These are phyloP conservation scores for Cydia fagiglandana DNA, from an alignment of 1,140 invertebrate species.

Conservation along the genomic window DNA sequence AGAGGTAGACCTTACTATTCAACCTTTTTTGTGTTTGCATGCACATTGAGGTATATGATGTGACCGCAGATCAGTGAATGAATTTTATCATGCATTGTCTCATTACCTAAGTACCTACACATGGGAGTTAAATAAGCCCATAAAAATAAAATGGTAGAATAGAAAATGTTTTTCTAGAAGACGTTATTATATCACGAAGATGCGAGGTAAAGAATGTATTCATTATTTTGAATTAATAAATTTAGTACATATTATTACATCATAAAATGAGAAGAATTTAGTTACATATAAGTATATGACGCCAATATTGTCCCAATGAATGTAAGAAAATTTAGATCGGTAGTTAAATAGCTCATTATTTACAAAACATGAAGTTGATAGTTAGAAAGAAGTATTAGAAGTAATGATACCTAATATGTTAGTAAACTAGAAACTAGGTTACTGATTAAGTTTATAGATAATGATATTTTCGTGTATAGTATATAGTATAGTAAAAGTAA, in stretches of 20 bases:
- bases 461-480: too few species aligned
- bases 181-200: constrained; percentile 10
- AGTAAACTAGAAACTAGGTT: too few species aligned
- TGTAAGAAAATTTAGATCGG: not conserved
- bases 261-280: not conserved
- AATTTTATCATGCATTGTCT: not conserved
- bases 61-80: not conserved
- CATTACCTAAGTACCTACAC: not conserved
- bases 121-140: not conserved
- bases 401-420: too few species aligned
- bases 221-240: constrained; percentile 50
- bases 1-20: not conserved
- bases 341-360: too few species aligned
- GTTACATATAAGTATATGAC: not conserved
- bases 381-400: too few species aligned
- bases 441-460: too few species aligned
- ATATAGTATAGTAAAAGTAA: too few species aligned
- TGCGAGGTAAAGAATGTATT: constrained; percentile 66
- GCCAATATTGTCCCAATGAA: not conserved
- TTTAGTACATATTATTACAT: not conserved
- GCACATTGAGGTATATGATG: not conserved
- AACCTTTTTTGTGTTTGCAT: constrained; percentile 6
- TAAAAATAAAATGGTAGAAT: constrained; percentile 5
- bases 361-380: too few species aligned
- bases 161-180: not conserved